Evolutionary conservation across 1,140 invertebrate species (phyloP), one percentile per base, ranked within the genome.

Genomic region (Pseudomyrmex dendroicus): DNA sequence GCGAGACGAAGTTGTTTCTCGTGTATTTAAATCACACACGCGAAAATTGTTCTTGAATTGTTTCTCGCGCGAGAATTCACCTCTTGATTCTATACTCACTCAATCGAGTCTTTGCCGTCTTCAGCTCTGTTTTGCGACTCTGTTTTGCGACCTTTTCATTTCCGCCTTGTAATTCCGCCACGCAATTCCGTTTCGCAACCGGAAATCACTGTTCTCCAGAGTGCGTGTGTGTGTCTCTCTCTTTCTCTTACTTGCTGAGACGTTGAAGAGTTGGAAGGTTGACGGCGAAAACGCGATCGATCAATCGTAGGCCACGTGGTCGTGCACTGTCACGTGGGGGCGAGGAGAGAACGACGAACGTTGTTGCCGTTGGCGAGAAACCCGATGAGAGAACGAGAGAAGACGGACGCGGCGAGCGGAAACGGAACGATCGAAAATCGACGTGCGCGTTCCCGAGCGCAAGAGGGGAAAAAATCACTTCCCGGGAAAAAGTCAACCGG

Each of bases 251-350:
- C 20, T 72, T 25, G 12, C n/a, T 20, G 59, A 44, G 17, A 50
- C 15, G 48, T 68, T 2, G 52, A 72, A 20, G 54, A 15, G 70
- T 76, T 73, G 84, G 76, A 62, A 25, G 57, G 52, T 56, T 57
- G 46, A 35, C 54, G 50, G 44, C 22, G 70, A 82, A 48, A 62
- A 70, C 50, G 35, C 63, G 74, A 67, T 84, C 57, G 54, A 80
- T 73, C 68, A 66, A 73, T 82, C 72, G 52, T 52, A 44, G 80
- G 22, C 90, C 89, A 89, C 89, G 89, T 89, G 87, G 86, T 72
- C 73, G 77, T 57, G 74, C 77, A 62, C 57, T 78, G 83, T 87
- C 90, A 92, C 91, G 90, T 91, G 92, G 76, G 62, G 83, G 48
- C 83, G 80, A 46, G 61, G 77, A 82, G 62, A 46, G 52, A 25